phyloP scores from a whole-genome alignment of 2,113 vertebrate species.

The Calcarius ornatus region DNA sequence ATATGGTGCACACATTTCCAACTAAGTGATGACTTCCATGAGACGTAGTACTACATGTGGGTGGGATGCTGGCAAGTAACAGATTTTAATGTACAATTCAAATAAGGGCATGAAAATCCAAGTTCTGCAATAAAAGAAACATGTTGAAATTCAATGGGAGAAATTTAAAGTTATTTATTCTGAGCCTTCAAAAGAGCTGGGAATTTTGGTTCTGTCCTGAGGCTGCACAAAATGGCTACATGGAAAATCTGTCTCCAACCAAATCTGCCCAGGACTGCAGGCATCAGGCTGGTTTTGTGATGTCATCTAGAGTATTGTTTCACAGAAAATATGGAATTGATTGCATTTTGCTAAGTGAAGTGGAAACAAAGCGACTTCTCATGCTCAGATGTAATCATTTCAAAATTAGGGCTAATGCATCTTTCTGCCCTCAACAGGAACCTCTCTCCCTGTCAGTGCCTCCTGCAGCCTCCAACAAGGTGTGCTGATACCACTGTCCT shows the following conservation, averaged over 20 bases:
- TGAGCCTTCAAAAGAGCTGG: conserved; percentile 18
- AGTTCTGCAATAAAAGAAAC: conserved; percentile 49
- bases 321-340: conserved; percentile 59
- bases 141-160: not conserved
- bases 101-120: conserved; percentile 58
- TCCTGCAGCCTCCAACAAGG: rapidly evolving
- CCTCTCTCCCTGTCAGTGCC: not conserved
- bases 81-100: conserved; percentile 56
- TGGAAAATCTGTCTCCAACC: conserved; percentile 39
- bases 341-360: conserved; percentile 43
- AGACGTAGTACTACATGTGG: conserved; percentile 44
- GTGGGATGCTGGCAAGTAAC: conserved; percentile 53
- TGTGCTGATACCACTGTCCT: not conserved
- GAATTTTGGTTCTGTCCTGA: conserved; percentile 21
- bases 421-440: not conserved
- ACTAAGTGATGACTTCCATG: conserved; percentile 59
- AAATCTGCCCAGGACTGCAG: conserved; percentile 31
- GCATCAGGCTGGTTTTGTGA: conserved; percentile 48
- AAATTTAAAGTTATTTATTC: conserved; percentile 28
- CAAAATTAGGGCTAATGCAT: not conserved
- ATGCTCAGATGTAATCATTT: conserved; percentile 4
- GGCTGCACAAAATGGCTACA: conserved; percentile 8
- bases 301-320: conserved; percentile 60
- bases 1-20: conserved; percentile 76
- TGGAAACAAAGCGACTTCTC: conserved; percentile 42